These are phyloP conservation scores for Metacarcinus magister DNA, from an alignment of 2,888 invertebrate genomes.

Conservation along the genomic window DNA sequence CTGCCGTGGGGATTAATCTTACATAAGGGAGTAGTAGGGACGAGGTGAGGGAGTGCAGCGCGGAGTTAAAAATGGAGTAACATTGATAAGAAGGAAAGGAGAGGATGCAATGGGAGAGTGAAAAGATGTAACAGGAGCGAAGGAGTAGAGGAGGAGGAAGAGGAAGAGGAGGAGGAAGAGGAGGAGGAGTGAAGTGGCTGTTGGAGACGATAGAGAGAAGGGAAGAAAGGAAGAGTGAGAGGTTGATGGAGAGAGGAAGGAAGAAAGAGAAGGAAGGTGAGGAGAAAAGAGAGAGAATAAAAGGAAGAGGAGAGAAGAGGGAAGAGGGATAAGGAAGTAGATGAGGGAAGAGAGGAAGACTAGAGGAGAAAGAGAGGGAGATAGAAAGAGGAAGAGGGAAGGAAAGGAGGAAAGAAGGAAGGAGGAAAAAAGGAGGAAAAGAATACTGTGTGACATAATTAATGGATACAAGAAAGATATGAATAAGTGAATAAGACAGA, in stretches of 20 bases:
- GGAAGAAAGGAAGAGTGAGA: no score
- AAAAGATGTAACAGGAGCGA: neutral
- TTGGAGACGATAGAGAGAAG: neutral
- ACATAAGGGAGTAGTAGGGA: neutral
- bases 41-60: no score
- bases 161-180: neutral
- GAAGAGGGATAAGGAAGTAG: neutral
- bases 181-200: neutral
- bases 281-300: neutral
- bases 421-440: neutral
- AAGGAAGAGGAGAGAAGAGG: neutral
- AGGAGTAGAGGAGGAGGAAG: neutral
- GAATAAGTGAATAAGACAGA: neutral
- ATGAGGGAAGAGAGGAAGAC: no score
- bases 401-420: neutral
- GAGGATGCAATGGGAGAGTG: neutral
- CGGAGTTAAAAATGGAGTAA: no score
- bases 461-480: no score
- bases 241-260: neutral
- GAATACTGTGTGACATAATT: neutral
- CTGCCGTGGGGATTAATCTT: no score
- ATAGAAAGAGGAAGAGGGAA: neutral
- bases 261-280: neutral
- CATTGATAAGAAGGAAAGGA: no score
- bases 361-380: neutral